These are phyloP conservation scores for Malaclemys terrapin DNA, from an alignment of 2,113 vertebrate genomes.

Conservation along the genomic window DNA sequence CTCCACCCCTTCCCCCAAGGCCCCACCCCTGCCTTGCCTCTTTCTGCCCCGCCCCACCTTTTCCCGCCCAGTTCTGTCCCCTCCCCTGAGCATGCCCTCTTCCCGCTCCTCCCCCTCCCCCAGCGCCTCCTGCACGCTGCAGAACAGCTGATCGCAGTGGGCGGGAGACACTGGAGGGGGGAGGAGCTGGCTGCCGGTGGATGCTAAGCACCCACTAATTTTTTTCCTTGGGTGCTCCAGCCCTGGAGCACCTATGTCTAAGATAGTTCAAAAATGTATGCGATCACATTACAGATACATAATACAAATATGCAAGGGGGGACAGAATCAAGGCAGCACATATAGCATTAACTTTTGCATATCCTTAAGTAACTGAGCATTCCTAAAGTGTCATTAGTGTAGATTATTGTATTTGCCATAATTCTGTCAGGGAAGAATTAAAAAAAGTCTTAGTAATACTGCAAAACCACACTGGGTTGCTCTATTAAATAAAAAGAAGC, in stretches of 20 bases:
- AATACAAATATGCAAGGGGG: background rate
- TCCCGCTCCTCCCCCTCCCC: too few relatives aligned
- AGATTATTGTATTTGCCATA: slow-evolving; percentile 20
- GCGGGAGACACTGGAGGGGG: too few relatives aligned
- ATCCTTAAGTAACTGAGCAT: slow-evolving; percentile 15
- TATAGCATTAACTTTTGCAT: background rate
- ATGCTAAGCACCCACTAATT: too few relatives aligned
- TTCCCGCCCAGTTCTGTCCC: too few relatives aligned
- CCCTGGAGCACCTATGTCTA: background rate
- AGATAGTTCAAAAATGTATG: slow-evolving; percentile 24
- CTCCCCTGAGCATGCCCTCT: too few relatives aligned
- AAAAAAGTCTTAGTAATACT: background rate
- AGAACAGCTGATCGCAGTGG: too few relatives aligned
- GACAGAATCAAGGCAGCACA: slow-evolving; percentile 18
- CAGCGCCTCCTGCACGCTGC: too few relatives aligned
- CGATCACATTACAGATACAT: background rate
- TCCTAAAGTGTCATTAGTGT: slow-evolving; percentile 2
- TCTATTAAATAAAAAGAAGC: background rate
- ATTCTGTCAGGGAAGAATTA: background rate
- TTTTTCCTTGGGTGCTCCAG: too few relatives aligned
- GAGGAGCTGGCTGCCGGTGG: too few relatives aligned
- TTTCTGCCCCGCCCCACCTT: too few relatives aligned
- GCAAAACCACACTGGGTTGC: rapidly evolving
- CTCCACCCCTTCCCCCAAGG: too few relatives aligned
- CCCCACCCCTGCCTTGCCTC: too few relatives aligned